These are phyloP conservation scores for Rhabdomys pumilio DNA, from an alignment of 2,797 vertebrate genomes.

Conservation along the genomic window DNA sequence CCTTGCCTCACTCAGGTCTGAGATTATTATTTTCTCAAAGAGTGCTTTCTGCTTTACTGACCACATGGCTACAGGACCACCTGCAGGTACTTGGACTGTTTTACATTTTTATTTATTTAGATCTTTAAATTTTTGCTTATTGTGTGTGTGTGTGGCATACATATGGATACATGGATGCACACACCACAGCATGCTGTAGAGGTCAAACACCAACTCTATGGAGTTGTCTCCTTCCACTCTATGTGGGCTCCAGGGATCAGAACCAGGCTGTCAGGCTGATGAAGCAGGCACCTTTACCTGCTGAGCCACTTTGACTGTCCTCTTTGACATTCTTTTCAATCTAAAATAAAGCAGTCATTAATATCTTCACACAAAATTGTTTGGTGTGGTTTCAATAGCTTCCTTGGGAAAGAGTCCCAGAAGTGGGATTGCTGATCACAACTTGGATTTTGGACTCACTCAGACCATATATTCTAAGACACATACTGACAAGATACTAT, in stretches of 20 bases:
- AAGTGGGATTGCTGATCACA: background rate
- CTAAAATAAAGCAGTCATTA: background rate
- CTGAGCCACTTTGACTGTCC: background rate
- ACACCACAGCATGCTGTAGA: background rate
- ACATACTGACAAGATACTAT: background rate
- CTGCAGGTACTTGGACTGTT: background rate
- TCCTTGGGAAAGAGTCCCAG: background rate
- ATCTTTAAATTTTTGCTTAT: background rate
- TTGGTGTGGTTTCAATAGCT: background rate
- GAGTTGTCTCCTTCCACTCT: background rate
- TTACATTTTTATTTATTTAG: background rate
- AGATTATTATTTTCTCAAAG: background rate
- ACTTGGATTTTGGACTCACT: slow-evolving; percentile 5
- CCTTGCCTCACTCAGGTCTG: background rate
- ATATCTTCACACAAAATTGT: background rate
- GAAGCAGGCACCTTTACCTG: background rate
- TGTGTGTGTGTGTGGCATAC: background rate
- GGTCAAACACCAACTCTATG: background rate
- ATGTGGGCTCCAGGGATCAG: background rate
- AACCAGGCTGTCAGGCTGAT: background rate
- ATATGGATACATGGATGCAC: background rate
- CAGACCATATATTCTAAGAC: background rate
- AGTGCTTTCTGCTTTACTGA: background rate
- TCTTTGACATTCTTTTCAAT: background rate
- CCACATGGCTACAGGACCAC: background rate